Percentiles rank a stretch among this genome's conserved stretches.
phyloP scores from a whole-genome alignment of 2,113 vertebrate genomes.

The Empidonax traillii region DNA sequence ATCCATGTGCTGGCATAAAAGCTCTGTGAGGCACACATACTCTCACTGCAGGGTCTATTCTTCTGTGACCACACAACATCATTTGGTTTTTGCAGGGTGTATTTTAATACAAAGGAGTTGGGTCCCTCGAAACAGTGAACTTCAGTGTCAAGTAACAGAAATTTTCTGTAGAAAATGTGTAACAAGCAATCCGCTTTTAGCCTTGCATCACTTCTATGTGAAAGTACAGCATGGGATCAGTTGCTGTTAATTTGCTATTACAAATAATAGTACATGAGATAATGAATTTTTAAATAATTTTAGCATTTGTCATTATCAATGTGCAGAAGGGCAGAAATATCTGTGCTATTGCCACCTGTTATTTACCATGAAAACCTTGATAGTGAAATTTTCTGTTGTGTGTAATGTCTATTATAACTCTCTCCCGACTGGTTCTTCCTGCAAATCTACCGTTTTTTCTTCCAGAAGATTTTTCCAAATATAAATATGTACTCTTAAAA shows the following conservation, averaged over 20 bases:
- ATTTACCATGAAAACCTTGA: neutral
- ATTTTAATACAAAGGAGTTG: neutral
- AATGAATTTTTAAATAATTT: neutral
- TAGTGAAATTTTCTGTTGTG: neutral
- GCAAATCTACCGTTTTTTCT: neutral
- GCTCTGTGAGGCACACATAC: neutral
- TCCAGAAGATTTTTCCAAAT: neutral
- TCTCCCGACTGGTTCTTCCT: neutral
- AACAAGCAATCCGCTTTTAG: neutral
- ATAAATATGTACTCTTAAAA: neutral
- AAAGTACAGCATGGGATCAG: neutral
- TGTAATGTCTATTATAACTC: neutral
- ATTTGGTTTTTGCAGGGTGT: neutral
- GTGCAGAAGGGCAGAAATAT: neutral
- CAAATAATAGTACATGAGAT: neutral
- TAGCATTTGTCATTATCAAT: neutral
- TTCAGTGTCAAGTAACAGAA: neutral
- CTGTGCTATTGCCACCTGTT: neutral
- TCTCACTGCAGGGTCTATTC: neutral
- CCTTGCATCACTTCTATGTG: neutral
- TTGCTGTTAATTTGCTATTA: neutral
- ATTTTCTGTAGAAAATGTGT: neutral
- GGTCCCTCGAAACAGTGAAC: neutral
- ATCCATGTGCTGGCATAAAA: neutral
- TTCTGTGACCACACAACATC: rapidly evolving